These are phyloP conservation scores for Frankliniella intonsa DNA, from an alignment of 2,888 invertebrate genomes.

Conservation along the genomic window DNA sequence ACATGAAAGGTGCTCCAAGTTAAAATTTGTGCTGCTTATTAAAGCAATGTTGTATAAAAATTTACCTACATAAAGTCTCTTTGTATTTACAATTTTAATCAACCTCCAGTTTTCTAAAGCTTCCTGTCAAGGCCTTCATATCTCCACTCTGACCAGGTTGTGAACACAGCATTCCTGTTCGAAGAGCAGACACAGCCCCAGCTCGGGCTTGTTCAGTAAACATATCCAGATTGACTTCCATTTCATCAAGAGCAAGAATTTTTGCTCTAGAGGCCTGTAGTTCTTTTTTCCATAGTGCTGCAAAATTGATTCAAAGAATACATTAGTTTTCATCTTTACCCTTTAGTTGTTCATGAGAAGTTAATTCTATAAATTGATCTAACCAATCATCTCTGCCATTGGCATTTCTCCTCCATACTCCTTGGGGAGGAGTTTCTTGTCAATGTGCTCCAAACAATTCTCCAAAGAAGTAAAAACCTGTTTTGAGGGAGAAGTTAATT, in stretches of 20 bases:
- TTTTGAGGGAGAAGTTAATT: neutral
- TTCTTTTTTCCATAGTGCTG: slow-evolving; percentile 44
- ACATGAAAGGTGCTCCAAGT: neutral
- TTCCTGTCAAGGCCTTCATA: slow-evolving; percentile 66
- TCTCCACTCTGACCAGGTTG: slow-evolving; percentile 57
- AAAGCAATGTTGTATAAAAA: neutral
- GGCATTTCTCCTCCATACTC: slow-evolving; percentile 82
- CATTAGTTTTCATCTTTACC: slow-evolving; percentile 29
- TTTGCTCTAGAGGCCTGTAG: slow-evolving; percentile 41
- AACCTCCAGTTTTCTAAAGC: slow-evolving; percentile 72
- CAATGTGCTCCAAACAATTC: slow-evolving; percentile 46
- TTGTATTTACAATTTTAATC: slow-evolving; percentile 51
- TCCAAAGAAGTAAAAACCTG: neutral
- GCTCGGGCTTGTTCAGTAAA: slow-evolving; percentile 67
- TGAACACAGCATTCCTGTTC: slow-evolving; percentile 55
- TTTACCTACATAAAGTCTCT: neutral
- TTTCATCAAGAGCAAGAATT: slow-evolving; percentile 43
- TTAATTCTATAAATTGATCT: slow-evolving; percentile 39
- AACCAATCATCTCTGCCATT: slow-evolving; percentile 78
- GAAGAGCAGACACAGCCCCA: slow-evolving; percentile 69
- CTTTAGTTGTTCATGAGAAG: slow-evolving; percentile 26
- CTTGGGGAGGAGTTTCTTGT: slow-evolving; percentile 63
- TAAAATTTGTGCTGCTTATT: no score
- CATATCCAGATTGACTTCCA: slow-evolving; percentile 54
- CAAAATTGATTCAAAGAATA: slow-evolving; percentile 33